Evolutionary conservation across 1,140 invertebrate genomes (phyloP), one percentile per base, ranked within the genome.

Genomic region (Rhizoglyphus robini): DNA sequence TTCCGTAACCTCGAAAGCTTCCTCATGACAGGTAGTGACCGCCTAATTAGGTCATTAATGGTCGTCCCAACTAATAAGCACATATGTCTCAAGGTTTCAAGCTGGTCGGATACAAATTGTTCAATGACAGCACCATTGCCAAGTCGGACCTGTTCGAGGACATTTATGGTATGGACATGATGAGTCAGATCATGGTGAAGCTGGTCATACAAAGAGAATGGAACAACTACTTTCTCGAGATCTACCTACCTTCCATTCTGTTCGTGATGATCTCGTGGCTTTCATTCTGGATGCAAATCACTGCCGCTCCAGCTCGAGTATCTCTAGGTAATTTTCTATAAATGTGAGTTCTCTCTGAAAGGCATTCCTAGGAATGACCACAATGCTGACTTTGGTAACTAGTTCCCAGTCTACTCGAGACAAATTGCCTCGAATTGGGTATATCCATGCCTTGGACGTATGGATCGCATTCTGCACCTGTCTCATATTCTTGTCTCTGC

Each of bases 381-480:
- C 70, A 18, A 75, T 78, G 2, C 71, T 78, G 2, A 76, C 76
- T 13, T 73, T 78, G 61, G 70, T 70, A 4, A 72, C 71, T 30
- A 64, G 59, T 23, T 67, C 63, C 5, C 54, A 63, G 13, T 13
- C 47, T 5, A 18, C 46, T 31, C 46, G 63, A 4, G 63, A 65
- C 8, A 59, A 65, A 59, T 36, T 65, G 27, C 63, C 63, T 25
- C 54, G 47, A 8, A 32, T 65, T n/a, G 54, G 23, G 3, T 65
- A 68, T 31, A 47, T 69, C 13, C 68, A 67, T 18, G 69, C 69
- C 1, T 25, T 70, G 15, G 69, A 70, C 60, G 62, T 70, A 2
- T 70, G 68, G 69, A 47, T 67, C 1, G 68, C 67, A 18, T 15
- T 65, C 8, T 70, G 67, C 15, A 57, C 61, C 8, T 63, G 61